Base-by-base conservation (phyloP, 23 tunicate genomes). In the Phallusia fumigata region DNA sequence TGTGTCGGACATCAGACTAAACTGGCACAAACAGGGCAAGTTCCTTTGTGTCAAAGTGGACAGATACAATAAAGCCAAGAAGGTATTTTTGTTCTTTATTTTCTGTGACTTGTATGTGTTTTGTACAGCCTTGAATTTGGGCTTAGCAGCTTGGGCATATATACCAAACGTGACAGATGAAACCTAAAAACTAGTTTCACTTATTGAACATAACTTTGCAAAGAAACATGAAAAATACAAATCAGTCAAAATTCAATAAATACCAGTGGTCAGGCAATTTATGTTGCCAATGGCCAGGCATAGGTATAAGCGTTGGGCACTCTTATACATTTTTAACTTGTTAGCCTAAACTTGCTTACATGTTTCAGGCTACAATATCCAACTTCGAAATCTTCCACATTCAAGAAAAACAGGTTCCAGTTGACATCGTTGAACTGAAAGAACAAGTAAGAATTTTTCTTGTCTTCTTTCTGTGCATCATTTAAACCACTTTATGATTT, bases 21-120 rank as follows among this genome's bases (percentile, higher is more conserved):
- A 86, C 81, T 97, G 99, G 99, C 99, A 97, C 84, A 89, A 92
- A 73, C 95, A 88, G 74, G 99, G 99, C 30, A 88, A 79, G 47
- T 97, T 79, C 52, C 86, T 97, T 12, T 89, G 91, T 73, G 97
- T 97, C 52, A 89, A 89, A 75, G 99, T 96, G 49, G 99, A 96
- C 76, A 91, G 99, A 32, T 89, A 86, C 84, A 93, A 85, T 74
- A 97, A 97, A 78, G 74, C 91, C 5, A 97, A 97, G 58, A 97
- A 92, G 90, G 93, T 88, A 78, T 31, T 35, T 49, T 31, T 0
- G 28, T 22, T 58, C 28, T 6, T 58, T 13, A 13, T 15, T 58
- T 40, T 40, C 10, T 40, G 47, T 40, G 10, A 40, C 8, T 74
- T 21, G 10, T 74, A 3, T 74, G 36, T 21, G 13, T 74, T 74